Base-by-base conservation (phyloP, 2,797 vertebrate genomes). In the Fistularia tabacaria region DNA sequence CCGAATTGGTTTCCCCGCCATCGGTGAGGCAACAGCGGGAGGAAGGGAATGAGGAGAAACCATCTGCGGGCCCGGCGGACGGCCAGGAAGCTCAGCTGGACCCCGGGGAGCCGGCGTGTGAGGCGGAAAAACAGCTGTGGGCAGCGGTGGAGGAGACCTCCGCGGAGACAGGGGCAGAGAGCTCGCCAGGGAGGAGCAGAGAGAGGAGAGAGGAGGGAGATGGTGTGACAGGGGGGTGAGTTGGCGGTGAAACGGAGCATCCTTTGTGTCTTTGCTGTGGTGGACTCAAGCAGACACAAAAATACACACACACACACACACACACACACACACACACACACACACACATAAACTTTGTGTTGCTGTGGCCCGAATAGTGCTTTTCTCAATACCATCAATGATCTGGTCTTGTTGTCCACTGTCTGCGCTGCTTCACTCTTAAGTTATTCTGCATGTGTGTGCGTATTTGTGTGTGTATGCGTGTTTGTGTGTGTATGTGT, bases 151-250 rank as follows among this genome's bases (percentile, higher is more conserved):
- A 86, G 77, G 85, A 86, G 70, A 74, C 69, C 64, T 46, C 80
- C n/a, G 62, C 14, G 0, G 79, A 76, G 65, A 41, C 51, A 1
- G 69, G 48, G 49, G 38, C 1, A 9, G 62, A 66, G 38, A 66
- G 46, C 44, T 25, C 49, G 46, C 63, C 59, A 41, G 59, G 62
- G 15, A 53, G 65, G 62, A 46, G 64, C 8, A 44, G 58, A 57
- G 53, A 63, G 55, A 45, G 61, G 52, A n/a, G 43, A 14, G 15
- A 53, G 40, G 51, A 79, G 59, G 60, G 79, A 62, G 67, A 70
- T 51, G 77, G 63, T 74, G 76, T 73, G 11, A 62, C 3, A 66
- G 74, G 77, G 81, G 86, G 86, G 86, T 88, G 84, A 88, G 85
- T 86, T 72, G 64, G 62, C 46, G 43, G 46, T 46, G 38, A 54